A percentile compares a stretch with the other conserved stretches of the same genome.
phyloP scores from a whole-genome alignment of 2,113 vertebrate species.

The Sphyrna mokarran region DNA sequence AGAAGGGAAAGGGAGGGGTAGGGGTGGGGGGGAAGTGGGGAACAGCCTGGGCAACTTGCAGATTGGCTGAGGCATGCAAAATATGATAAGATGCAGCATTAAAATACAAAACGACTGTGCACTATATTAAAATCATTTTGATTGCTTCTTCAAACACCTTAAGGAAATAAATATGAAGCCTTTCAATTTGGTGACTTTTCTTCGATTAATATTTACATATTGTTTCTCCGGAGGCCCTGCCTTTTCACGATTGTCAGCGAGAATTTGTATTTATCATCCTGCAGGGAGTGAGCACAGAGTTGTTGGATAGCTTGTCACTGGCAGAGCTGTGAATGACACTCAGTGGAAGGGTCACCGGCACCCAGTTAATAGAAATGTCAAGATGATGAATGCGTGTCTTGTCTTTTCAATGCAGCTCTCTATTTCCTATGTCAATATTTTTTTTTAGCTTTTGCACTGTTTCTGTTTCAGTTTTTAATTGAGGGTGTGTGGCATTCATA shows the following conservation, averaged over 20 bases:
- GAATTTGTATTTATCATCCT: conserved; percentile 1
- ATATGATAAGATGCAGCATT: background rate
- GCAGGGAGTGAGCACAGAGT: background rate
- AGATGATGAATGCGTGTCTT: conserved; percentile 33
- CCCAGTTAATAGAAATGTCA: conserved; percentile 38
- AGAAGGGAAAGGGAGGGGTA: background rate
- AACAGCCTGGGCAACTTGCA: background rate
- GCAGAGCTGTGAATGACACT: background rate
- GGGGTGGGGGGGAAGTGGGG: too few relatives aligned
- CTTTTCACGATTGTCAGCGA: conserved; percentile 1
- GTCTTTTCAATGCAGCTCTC: conserved; percentile 36
- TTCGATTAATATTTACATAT: conserved; percentile 22
- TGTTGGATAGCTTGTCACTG: background rate
- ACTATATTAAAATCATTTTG: background rate
- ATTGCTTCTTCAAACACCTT: background rate
- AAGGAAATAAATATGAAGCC: background rate
- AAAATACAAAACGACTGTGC: background rate
- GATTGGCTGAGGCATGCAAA: background rate
- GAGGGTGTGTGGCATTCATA: background rate
- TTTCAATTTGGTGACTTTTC: conserved; percentile 10
- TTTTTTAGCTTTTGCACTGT: background rate
- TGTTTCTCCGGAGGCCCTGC: background rate
- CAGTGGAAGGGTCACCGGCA: conserved; percentile 30
- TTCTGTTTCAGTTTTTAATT: conserved; percentile 29
- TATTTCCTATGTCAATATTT: conserved; percentile 22